These are phyloP conservation scores for Cebus imitator DNA, from an alignment of 2,113 vertebrate species.

Conservation along the genomic window DNA sequence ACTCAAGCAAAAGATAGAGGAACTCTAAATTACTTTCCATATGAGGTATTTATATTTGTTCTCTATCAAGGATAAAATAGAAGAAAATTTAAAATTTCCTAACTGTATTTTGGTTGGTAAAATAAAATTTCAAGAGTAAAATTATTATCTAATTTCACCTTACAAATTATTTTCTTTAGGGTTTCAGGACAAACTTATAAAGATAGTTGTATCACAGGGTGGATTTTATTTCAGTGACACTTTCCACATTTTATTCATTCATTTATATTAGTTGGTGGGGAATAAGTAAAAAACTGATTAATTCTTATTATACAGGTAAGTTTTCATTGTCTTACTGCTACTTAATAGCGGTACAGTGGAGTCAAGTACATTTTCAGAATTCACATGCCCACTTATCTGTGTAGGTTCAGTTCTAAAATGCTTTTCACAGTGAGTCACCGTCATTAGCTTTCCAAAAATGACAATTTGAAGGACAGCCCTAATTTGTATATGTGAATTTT, in stretches of 20 bases:
- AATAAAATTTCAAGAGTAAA: background rate
- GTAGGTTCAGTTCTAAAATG: slow-evolving; percentile 15
- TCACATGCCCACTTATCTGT: background rate
- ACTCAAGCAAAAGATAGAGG: background rate
- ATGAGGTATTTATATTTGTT: background rate
- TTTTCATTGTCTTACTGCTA: background rate
- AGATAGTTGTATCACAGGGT: background rate
- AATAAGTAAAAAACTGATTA: background rate
- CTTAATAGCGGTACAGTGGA: background rate
- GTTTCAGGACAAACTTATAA: background rate
- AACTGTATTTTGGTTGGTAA: background rate
- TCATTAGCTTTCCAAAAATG: background rate
- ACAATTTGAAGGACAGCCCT: background rate
- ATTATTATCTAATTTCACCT: background rate
- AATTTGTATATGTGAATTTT: background rate
- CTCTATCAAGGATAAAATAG: background rate
- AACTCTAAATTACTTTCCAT: background rate
- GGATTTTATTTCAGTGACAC: background rate
- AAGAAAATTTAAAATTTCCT: background rate
- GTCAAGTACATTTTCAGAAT: background rate
- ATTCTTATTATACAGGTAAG: background rate
- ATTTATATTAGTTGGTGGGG: background rate
- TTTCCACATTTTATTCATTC: background rate
- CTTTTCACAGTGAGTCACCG: background rate
- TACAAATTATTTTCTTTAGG: rapidly evolving